These are phyloP conservation scores for Paramisgurnus dabryanus DNA, from an alignment of 2,113 vertebrate species.

Conservation along the genomic window DNA sequence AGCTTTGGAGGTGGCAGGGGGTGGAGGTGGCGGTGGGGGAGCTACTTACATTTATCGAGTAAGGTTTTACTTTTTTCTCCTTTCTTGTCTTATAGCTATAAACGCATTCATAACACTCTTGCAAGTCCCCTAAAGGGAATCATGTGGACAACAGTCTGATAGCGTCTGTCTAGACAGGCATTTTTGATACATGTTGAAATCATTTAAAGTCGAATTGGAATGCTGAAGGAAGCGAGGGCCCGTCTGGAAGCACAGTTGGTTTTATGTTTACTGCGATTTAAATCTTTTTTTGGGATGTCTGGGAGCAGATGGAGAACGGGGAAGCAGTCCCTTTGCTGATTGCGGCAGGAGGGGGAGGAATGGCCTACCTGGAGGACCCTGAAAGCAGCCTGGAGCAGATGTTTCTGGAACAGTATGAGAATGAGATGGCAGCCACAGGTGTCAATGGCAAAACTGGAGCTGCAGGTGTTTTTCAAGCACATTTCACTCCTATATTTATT, in stretches of 20 bases:
- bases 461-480: constrained; percentile 67
- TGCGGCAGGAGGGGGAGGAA: constrained; percentile 89
- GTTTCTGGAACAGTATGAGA: constrained; percentile 82
- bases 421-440: constrained; percentile 72
- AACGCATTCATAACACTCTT: neutral
- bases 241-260: neutral
- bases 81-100: neutral
- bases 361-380: constrained; percentile 82
- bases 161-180: constrained; percentile 33
- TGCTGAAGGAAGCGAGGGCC: constrained; percentile 1
- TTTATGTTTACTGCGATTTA: constrained; percentile 4
- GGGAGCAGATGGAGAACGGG: constrained; percentile 73
- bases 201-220: constrained; percentile 32
- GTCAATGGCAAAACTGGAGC: constrained; percentile 78
- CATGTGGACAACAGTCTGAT: constrained; percentile 38
- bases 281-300: constrained; percentile 28
- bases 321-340: constrained; percentile 83
- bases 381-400: constrained; percentile 69
- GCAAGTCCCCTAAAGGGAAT: constrained; percentile 19
- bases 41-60: constrained; percentile 86
- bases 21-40: constrained; percentile 88
- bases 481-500: neutral
- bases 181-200: constrained; percentile 46
- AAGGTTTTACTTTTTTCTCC: constrained; percentile 33
- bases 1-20: constrained; percentile 79